Evolutionary conservation across 2,113 vertebrate species (phyloP), one percentile per base, ranked within the genome.

Genomic region (Eurypyga helias): DNA sequence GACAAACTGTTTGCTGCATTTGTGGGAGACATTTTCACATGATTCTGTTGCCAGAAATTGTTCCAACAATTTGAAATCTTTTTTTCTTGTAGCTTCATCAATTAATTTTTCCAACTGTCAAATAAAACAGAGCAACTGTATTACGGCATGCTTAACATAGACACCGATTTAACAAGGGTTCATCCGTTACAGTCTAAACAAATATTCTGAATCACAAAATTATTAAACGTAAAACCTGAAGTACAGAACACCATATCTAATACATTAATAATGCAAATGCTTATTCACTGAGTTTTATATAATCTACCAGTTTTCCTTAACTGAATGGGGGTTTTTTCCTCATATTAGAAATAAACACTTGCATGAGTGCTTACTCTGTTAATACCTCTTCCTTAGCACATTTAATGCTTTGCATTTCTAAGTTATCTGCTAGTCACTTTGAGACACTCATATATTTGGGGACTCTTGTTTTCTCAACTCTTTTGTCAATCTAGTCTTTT

Each of bases 1-100:
- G 46, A 99, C 87, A 95, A 99, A 99, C 52, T 98, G 98, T 86
- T 98, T 98, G 87, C 99, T 99, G 92, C 99, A 99, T 97, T 98
- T 99, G 78, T 98, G 90, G 66, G 88, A 92, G 46, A 92, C 66
- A 31, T 90, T 95, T 87, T 98, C 98, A 96, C 62, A 73, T 77
- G 87, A 79, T 76, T 98, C 98, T 46, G 77, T 97, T 96, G 98
- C 97, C 91, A 99, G 87, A 92, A 99, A 98, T 14, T 81, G 58
- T 92, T 98, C 97, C 93, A 99, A 96, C 54, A 93, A 87, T 24
- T 95, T 97, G 75, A 98, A 98, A 83, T 99, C 87, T 54, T 98
- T 97, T 93, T 96, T 98, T 96, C 98, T 98, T 87, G 99, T 93
- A 52, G 97, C 98, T 82, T 98, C 98, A 95, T 99, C 98, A 36